Evolutionary conservation across 2,888 invertebrate genomes (phyloP).

Genomic region (Sesia apiformis): DNA sequence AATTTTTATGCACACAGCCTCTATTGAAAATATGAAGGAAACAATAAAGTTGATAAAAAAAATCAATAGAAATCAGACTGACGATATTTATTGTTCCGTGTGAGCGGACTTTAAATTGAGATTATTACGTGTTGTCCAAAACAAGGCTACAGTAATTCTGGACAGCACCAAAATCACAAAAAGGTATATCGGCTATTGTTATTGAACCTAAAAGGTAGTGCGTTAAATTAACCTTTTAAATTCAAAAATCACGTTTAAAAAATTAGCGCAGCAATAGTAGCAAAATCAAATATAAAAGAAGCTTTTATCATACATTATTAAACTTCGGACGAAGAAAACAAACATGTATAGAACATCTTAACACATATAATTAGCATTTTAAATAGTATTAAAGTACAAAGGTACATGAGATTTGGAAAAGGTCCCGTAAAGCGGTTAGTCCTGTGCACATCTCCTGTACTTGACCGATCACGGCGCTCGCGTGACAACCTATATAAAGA

Average conservation of each 20-base stretch:
- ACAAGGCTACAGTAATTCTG: neutral
- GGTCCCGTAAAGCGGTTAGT: constrained; percentile 34
- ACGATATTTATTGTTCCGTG: neutral
- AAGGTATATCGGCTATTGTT: neutral
- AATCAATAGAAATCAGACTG: neutral
- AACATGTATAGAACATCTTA: constrained; percentile 34
- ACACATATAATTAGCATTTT: constrained; percentile 38
- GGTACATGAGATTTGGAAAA: constrained; percentile 44
- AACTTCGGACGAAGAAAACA: constrained; percentile 23
- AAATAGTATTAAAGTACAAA: constrained; percentile 46
- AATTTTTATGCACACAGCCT: constrained; percentile 73
- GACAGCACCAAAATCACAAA: neutral
- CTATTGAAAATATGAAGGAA: constrained; percentile 47
- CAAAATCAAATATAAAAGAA: neutral
- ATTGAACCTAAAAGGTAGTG: neutral
- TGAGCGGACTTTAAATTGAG: neutral
- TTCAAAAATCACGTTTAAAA: neutral
- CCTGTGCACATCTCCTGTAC: constrained; percentile 54
- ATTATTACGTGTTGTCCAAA: neutral
- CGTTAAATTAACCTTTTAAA: neutral
- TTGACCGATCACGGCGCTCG: constrained; percentile 53
- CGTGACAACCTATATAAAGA: constrained; percentile 57
- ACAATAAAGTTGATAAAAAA: neutral
- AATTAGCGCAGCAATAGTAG: neutral
- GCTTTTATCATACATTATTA: neutral